phyloP scores from a whole-genome alignment of 2,113 vertebrate genomes.

The Ammodytes dubius region DNA sequence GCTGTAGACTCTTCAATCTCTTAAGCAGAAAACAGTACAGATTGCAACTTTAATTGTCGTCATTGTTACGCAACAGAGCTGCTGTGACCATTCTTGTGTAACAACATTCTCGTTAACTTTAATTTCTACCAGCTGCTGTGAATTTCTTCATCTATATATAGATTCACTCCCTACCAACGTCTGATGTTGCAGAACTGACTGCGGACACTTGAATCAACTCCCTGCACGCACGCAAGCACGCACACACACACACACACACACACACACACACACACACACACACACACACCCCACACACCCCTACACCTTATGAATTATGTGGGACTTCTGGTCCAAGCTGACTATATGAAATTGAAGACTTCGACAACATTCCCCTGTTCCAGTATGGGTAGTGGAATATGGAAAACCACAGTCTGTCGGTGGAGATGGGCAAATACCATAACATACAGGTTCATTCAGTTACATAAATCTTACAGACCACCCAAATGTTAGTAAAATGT shows the following conservation, averaged over 20 bases:
- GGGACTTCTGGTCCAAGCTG: constrained; percentile 22
- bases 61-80: neutral
- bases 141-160: constrained; percentile 23
- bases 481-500: constrained; percentile 36
- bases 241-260: constrained; percentile 15
- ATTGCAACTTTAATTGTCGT: neutral
- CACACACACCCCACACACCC: constrained; percentile 6
- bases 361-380: constrained; percentile 45
- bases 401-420: constrained; percentile 55
- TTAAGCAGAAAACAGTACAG: neutral
- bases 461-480: constrained; percentile 56
- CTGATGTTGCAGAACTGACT: neutral
- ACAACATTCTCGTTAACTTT: constrained; percentile 17
- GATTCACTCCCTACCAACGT: constrained; percentile 1
- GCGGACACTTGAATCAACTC: neutral
- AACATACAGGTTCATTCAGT: constrained; percentile 50
- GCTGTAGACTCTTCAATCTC: no score
- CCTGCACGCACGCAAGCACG: neutral
- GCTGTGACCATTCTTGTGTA: constrained; percentile 24
- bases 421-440: constrained; percentile 32
- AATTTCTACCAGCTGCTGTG: constrained; percentile 15
- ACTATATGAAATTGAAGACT: constrained; percentile 52
- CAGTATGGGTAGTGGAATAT: constrained; percentile 42
- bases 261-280: neutral
- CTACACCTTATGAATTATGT: constrained; percentile 9